Percentiles rank a stretch among this genome's conserved stretches.
These are phyloP conservation scores for Tipula vernalis DNA, from an alignment of 2,888 invertebrate genomes.

Conservation along the genomic window DNA sequence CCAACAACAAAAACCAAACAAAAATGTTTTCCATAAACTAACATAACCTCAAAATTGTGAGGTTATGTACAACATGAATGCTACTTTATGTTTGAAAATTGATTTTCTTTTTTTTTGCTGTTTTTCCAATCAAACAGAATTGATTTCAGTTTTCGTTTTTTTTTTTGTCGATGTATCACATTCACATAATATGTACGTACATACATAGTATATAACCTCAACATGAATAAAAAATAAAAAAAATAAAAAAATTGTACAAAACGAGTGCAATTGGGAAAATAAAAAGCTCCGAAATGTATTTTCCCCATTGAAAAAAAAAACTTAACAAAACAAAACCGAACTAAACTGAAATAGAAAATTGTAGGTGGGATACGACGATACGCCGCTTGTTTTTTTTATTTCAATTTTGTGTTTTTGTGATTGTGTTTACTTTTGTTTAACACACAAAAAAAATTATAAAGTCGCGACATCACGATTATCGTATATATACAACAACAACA, in stretches of 20 bases:
- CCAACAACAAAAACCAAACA: neutral
- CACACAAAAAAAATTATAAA: neutral
- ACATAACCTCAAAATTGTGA: neutral
- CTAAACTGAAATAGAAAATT: neutral
- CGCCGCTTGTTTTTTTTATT: neutral
- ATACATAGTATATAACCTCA: neutral
- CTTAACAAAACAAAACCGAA: neutral
- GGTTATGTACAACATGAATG: neutral
- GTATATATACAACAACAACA: neutral
- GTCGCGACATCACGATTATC: neutral
- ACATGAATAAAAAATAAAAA: neutral
- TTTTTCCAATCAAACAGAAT: neutral
- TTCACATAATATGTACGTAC: neutral
- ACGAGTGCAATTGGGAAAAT: neutral
- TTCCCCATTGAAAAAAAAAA: neutral
- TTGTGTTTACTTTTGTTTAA: neutral
- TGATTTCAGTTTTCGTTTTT: neutral
- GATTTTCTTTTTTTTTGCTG: neutral
- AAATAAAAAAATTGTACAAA: neutral
- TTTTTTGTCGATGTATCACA: neutral
- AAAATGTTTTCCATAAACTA: neutral
- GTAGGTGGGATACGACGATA: neutral
- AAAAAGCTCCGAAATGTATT: neutral
- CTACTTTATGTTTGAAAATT: neutral
- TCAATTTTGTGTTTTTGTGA: neutral